Evolutionary conservation across 2,113 vertebrate genomes (phyloP).

Genomic region (Saguinus imperator): DNA sequence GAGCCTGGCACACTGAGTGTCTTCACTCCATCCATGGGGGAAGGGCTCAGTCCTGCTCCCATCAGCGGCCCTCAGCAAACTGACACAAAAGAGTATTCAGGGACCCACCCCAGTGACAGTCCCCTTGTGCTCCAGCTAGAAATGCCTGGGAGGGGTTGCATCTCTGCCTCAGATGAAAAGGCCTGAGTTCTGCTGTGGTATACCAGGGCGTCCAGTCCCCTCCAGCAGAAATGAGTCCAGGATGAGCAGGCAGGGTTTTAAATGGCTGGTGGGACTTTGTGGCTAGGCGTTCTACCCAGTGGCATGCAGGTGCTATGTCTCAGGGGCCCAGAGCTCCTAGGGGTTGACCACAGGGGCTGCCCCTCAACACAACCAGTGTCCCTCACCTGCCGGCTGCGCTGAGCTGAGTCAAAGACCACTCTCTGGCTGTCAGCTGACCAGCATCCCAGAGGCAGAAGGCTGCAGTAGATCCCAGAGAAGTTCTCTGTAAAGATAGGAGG

Average conservation of each 20-base stretch:
- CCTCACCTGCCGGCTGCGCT: slow-evolving; percentile 89
- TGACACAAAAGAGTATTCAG: background rate
- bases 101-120: background rate
- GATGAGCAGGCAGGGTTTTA: background rate
- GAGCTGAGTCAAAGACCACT: slow-evolving; percentile 87
- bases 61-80: background rate
- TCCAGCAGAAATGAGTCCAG: background rate
- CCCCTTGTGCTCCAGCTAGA: background rate
- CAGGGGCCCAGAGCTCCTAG: background rate
- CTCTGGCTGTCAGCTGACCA: slow-evolving; percentile 95
- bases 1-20: background rate
- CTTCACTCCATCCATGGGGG: background rate
- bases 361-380: background rate
- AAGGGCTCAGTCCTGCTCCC: background rate
- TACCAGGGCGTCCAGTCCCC: background rate
- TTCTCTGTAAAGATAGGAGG: slow-evolving; percentile 70
- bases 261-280: background rate
- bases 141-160: background rate
- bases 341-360: background rate
- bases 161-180: background rate
- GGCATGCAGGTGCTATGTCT: fast-evolving
- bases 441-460: slow-evolving; percentile 87
- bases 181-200: background rate
- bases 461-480: slow-evolving; percentile 92
- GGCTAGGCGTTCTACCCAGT: background rate